Percentiles rank a stretch among this genome's conserved stretches.
Evolutionary conservation across 2,888 invertebrate genomes (phyloP).

Genomic region (Opisthograptis luteolata): DNA sequence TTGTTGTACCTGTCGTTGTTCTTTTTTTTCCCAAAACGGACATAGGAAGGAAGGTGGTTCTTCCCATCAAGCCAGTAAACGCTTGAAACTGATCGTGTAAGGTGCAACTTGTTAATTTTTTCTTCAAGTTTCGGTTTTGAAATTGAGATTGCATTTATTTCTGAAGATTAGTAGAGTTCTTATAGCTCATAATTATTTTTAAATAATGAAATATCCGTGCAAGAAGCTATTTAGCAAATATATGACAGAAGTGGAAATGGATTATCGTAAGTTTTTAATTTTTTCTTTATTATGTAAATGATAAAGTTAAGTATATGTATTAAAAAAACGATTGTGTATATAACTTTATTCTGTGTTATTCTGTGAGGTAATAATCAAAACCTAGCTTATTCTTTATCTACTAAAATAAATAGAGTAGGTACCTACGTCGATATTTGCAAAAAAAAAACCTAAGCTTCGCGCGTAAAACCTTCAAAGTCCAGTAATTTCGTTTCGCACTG

Average conservation of each 20-base stretch:
- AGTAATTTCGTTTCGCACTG: not conserved
- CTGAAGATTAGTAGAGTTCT: too few species aligned
- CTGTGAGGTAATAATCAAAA: too few species aligned
- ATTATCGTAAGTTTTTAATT: conserved; percentile 59
- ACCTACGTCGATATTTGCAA: too few species aligned
- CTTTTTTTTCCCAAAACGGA: conserved; percentile 74
- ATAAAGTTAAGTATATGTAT: not conserved
- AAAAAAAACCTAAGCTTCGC: too few species aligned
- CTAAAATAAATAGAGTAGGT: too few species aligned
- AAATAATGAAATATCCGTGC: conserved; percentile 74
- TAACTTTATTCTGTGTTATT: too few species aligned
- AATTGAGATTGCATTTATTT: not conserved
- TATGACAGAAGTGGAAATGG: conserved; percentile 55
- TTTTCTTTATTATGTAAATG: not conserved
- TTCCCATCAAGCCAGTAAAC: conserved; percentile 64
- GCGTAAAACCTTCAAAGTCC: not conserved
- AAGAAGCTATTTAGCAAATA: conserved; percentile 59
- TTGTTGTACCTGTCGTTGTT: conserved; percentile 52
- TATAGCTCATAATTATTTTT: conserved; percentile 20
- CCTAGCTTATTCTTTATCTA: too few species aligned
- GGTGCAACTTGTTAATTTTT: conserved; percentile 65
- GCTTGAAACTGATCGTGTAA: conserved; percentile 73
- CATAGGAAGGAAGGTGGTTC: conserved; percentile 62
- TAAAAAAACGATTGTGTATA: too few species aligned
- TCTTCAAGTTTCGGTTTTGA: conserved; percentile 26